Evolutionary conservation across 1,140 invertebrate species (phyloP).

Genomic region (Bombus terrestris): DNA sequence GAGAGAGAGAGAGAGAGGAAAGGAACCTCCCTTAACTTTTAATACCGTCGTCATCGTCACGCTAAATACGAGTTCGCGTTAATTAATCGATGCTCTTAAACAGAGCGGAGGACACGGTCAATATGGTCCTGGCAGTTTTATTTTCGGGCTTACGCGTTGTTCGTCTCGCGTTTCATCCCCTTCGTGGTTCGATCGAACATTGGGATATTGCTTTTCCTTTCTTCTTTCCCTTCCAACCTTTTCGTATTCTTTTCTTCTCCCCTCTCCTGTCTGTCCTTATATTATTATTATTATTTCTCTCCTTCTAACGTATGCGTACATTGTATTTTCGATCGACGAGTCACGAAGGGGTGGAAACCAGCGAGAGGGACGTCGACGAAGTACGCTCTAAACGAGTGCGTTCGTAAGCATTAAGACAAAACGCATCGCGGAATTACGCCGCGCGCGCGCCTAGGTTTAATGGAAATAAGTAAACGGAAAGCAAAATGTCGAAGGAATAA

Average conservation of each 20-base stretch:
- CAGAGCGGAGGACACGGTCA: slow-evolving; percentile 67
- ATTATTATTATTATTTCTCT: background rate
- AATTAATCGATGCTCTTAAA: slow-evolving; percentile 63
- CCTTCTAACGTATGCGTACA: too few species aligned
- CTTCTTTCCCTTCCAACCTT: background rate
- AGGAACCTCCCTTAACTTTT: background rate
- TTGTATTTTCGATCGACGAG: background rate
- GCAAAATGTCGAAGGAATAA: background rate
- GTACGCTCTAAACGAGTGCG: slow-evolving; percentile 10
- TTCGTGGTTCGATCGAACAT: background rate
- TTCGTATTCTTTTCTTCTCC: background rate
- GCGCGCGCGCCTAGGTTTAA: slow-evolving; percentile 59
- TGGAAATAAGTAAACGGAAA: slow-evolving; percentile 9
- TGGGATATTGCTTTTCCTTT: background rate
- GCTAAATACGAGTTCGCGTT: slow-evolving; percentile 62
- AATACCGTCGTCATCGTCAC: slow-evolving; percentile 52
- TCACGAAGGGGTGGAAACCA: background rate
- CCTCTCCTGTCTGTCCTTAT: background rate
- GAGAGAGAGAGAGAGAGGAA: background rate
- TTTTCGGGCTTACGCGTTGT: slow-evolving; percentile 53
- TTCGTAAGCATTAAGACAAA: slow-evolving; percentile 58
- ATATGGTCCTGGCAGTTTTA: slow-evolving; percentile 67
- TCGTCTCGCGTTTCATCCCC: slow-evolving; percentile 18
- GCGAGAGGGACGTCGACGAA: slow-evolving; percentile 14
- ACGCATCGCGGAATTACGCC: slow-evolving; percentile 50